phyloP scores from a whole-genome alignment of 37 sponge, comb jelly and placozoan species.

The Tethya wilhelma region DNA sequence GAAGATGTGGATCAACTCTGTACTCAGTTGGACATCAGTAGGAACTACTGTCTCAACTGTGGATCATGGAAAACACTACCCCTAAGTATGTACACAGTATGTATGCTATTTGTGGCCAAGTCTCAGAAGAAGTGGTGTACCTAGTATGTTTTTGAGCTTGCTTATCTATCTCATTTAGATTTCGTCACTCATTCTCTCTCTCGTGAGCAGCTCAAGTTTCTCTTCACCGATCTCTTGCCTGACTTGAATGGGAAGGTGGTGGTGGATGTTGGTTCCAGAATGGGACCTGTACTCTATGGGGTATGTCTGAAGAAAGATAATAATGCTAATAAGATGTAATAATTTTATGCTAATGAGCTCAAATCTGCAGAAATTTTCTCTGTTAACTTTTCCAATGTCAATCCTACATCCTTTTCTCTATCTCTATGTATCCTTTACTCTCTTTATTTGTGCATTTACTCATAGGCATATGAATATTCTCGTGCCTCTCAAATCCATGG shows the following conservation, averaged over 20 bases:
- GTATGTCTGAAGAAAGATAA: constrained; percentile 18
- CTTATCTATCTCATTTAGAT: too few relatives aligned
- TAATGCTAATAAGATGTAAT: not conserved
- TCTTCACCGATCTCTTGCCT: constrained; percentile 42
- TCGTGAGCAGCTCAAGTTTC: constrained; percentile 42
- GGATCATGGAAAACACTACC: constrained; percentile 51
- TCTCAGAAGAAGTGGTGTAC: too few relatives aligned
- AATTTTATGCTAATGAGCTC: not conserved
- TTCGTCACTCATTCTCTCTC: constrained; percentile 58
- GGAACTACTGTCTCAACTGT: constrained; percentile 58
- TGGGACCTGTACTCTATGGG: constrained; percentile 54
- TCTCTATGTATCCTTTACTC: not conserved
- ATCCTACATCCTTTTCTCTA: not conserved
- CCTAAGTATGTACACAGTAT: constrained; percentile 18
- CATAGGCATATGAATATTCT: constrained; percentile 33
- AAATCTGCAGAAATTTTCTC: not conserved
- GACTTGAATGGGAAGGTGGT: constrained; percentile 41
- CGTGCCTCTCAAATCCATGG: constrained; percentile 31
- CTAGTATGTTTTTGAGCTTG: too few relatives aligned
- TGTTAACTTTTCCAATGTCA: not conserved
- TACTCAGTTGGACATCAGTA: constrained; percentile 27
- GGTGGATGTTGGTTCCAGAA: constrained; percentile 58
- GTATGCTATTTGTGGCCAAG: too few relatives aligned
- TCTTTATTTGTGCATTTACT: not conserved
- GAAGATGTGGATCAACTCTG: constrained; percentile 54